Conservation (phyloP, 2,797 vertebrate genomes). For the Iguana delicatissima region DNA sequence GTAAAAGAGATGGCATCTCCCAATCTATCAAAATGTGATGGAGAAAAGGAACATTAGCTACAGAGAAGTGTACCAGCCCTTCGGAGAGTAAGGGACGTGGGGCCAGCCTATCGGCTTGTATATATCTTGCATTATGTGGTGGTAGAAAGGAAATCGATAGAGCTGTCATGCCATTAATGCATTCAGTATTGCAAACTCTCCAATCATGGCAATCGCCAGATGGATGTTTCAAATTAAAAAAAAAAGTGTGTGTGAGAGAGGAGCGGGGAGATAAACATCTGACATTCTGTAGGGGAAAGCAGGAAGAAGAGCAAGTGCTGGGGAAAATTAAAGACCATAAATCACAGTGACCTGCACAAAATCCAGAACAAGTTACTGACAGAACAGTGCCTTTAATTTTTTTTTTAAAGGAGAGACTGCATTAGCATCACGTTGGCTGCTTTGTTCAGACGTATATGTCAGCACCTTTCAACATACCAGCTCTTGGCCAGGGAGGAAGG, state of each 20-base stretch:
- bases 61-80: slow-evolving; percentile 46
- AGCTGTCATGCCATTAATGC: slow-evolving; percentile 60
- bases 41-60: slow-evolving; percentile 39
- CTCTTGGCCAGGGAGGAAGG: neutral
- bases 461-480: neutral
- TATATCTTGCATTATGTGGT: slow-evolving; percentile 59
- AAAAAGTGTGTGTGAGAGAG: neutral
- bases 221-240: slow-evolving; percentile 69
- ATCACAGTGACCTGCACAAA: slow-evolving; percentile 40
- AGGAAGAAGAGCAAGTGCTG: slow-evolving; percentile 15
- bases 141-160: slow-evolving; percentile 68
- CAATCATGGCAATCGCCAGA: slow-evolving; percentile 55
- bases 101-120: slow-evolving; percentile 49
- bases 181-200: slow-evolving; percentile 34
- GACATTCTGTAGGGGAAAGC: slow-evolving; percentile 53
- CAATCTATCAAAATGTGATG: slow-evolving; percentile 46
- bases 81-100: slow-evolving; percentile 48
- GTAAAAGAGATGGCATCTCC: slow-evolving; percentile 33
- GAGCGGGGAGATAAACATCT: slow-evolving; percentile 56
- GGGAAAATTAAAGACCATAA: slow-evolving; percentile 68
- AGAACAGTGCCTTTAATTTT: slow-evolving; percentile 1
- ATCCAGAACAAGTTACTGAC: slow-evolving; percentile 21
- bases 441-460: neutral
- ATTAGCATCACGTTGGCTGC: neutral
- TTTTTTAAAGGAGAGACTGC: neutral